Percentiles rank a stretch among this genome's conserved stretches.
These are phyloP conservation scores for Trematomus loennbergii DNA, from an alignment of 2,113 vertebrate genomes.

Conservation along the genomic window DNA sequence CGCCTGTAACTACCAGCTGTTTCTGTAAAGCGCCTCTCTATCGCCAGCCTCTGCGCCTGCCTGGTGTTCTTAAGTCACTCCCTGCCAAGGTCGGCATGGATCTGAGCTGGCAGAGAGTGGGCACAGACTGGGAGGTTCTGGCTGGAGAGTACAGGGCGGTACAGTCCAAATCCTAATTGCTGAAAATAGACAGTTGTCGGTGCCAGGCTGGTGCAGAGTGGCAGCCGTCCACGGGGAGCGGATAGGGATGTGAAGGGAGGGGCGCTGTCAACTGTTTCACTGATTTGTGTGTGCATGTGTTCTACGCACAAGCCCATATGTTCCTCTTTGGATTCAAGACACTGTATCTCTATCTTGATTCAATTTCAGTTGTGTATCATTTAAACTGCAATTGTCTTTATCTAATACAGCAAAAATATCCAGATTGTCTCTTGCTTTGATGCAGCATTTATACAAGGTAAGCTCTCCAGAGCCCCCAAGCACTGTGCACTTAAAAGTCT, in stretches of 20 bases:
- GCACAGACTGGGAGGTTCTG: slow-evolving; percentile 44
- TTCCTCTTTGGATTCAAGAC: slow-evolving; percentile 12
- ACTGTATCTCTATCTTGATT: not conserved
- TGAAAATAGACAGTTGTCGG: slow-evolving; percentile 75
- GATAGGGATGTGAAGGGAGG: slow-evolving; percentile 15
- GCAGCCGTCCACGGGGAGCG: slow-evolving; percentile 10
- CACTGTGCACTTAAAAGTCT: slow-evolving; percentile 35
- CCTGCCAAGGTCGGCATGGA: slow-evolving; percentile 46
- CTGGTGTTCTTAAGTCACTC: slow-evolving; percentile 35
- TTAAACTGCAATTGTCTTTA: slow-evolving; percentile 9
- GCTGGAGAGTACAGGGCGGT: slow-evolving; percentile 44
- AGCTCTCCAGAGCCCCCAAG: not conserved
- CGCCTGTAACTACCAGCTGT: slow-evolving; percentile 28
- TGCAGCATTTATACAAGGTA: slow-evolving; percentile 15
- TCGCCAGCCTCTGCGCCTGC: slow-evolving; percentile 20
- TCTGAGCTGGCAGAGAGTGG: slow-evolving; percentile 53
- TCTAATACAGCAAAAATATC: slow-evolving; percentile 11
- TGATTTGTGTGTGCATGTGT: slow-evolving; percentile 3
- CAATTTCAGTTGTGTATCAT: not conserved
- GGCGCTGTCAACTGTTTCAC: slow-evolving; percentile 16
- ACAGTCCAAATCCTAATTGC: slow-evolving; percentile 77
- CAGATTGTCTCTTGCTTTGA: slow-evolving; percentile 28
- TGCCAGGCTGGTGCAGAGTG: slow-evolving; percentile 42
- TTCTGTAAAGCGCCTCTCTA: not conserved
- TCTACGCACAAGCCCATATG: slow-evolving; percentile 18